Percentiles rank a stretch among this genome's conserved stretches.
phyloP scores from a whole-genome alignment of 2,113 vertebrate species.

The Formicarius rufipectus region DNA sequence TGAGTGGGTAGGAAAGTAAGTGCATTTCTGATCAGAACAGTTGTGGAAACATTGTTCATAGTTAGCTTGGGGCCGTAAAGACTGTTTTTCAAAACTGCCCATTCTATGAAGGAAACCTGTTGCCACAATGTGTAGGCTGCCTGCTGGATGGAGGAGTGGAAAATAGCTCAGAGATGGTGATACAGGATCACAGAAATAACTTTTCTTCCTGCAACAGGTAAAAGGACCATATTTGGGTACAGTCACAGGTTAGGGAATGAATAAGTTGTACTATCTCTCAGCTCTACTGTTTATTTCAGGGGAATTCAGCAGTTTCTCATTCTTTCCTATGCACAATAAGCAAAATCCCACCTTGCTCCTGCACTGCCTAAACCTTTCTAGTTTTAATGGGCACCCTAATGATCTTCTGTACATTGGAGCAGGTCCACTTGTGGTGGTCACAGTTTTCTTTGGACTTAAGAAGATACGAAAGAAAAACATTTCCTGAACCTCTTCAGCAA shows the following conservation, averaged over 20 bases:
- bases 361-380: background rate
- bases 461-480: background rate
- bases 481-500: background rate
- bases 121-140: background rate
- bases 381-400: background rate
- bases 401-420: background rate
- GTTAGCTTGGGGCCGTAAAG: background rate
- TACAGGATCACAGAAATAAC: background rate
- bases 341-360: background rate
- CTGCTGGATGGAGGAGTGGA: background rate
- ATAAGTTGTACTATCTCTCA: background rate
- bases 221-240: background rate
- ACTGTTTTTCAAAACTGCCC: background rate
- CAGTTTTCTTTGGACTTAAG: background rate
- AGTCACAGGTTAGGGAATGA: background rate
- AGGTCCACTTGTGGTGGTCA: rapidly evolving
- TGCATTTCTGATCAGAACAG: background rate
- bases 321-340: background rate
- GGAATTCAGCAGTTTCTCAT: background rate
- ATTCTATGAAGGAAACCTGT: background rate
- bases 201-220: background rate
- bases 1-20: background rate
- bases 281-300: background rate
- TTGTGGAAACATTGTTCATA: background rate
- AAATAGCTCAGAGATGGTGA: background rate